phyloP scores from a whole-genome alignment of 2,113 vertebrate genomes.

The Galbula dea region DNA sequence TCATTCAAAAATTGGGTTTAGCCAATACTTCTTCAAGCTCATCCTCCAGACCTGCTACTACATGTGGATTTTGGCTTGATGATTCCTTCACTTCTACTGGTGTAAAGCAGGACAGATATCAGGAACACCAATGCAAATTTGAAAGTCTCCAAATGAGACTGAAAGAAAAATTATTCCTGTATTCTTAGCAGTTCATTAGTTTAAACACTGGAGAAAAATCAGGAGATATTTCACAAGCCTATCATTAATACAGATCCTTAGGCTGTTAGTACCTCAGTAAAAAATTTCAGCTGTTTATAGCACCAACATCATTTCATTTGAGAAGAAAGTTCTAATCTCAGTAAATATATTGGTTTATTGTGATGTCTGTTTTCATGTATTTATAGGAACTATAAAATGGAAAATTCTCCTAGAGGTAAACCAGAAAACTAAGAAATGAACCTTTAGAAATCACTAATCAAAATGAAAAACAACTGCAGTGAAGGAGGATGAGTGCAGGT shows the following conservation, averaged over 20 bases:
- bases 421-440: constrained; percentile 28
- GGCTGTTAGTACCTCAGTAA: background rate
- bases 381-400: constrained; percentile 9
- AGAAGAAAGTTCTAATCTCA: constrained; percentile 5
- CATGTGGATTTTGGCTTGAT: background rate
- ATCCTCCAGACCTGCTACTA: background rate
- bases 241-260: constrained; percentile 24
- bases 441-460: constrained; percentile 45
- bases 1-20: background rate
- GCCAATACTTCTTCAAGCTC: background rate
- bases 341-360: constrained; percentile 10
- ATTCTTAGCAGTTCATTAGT: background rate
- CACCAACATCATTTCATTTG: background rate
- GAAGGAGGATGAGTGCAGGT: background rate
- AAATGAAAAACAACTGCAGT: constrained; percentile 44
- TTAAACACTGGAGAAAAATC: constrained; percentile 17
- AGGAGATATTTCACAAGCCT: constrained; percentile 12
- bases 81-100: background rate
- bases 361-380: background rate
- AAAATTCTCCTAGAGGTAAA: constrained; percentile 37
- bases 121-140: background rate
- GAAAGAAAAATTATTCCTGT: background rate
- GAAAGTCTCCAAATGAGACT: background rate
- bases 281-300: constrained; percentile 21
- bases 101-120: background rate